Percentiles rank a stretch among this genome's conserved stretches.
Conservation (phyloP, 2,113 vertebrate species). For the Leucopsar rothschildi region DNA sequence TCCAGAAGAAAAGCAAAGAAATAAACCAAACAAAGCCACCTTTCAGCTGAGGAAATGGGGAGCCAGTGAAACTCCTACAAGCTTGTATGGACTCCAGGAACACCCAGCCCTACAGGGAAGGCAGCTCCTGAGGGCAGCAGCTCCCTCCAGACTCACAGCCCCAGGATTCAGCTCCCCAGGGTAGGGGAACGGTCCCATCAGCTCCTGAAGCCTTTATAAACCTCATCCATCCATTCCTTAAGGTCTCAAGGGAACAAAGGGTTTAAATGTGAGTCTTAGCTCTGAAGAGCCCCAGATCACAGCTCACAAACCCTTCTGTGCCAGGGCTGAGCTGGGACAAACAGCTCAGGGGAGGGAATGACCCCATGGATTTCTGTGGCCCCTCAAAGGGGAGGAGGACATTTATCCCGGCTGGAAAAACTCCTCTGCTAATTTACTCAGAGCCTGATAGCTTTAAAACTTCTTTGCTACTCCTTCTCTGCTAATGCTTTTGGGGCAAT, state of each 20-base stretch:
- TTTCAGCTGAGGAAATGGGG: neutral
- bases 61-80: neutral
- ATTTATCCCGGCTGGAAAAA: neutral
- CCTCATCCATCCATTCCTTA: neutral
- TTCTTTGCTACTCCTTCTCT: neutral
- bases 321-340: neutral
- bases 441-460: neutral
- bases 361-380: neutral
- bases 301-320: neutral
- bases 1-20: neutral
- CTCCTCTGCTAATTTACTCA: neutral
- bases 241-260: neutral
- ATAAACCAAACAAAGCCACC: neutral
- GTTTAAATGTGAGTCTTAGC: neutral
- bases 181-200: neutral
- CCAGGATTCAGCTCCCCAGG: neutral
- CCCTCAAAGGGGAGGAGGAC: neutral
- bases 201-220: neutral
- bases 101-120: neutral
- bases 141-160: neutral
- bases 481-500: neutral
- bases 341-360: fast-evolving
- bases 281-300: neutral
- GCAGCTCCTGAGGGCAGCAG: neutral
- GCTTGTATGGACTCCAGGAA: neutral